A percentile compares a stretch with the other conserved stretches of the same genome.
phyloP scores from a whole-genome alignment of 2,797 vertebrate genomes.

The Myiotriccus ornatus region DNA sequence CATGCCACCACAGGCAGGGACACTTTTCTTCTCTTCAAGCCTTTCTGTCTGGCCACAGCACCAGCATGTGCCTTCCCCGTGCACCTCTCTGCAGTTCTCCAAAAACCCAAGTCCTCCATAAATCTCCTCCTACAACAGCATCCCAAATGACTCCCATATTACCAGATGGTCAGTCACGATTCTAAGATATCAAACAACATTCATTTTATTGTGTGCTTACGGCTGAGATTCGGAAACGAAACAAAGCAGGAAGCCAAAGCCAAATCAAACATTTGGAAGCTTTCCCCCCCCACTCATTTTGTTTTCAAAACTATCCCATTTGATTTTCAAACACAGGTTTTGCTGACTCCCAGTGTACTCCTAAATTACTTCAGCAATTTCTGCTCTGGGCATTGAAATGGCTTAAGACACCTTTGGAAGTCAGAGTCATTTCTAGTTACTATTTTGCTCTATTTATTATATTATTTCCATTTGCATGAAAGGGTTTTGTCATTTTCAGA shows the following conservation, averaged over 20 bases:
- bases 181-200: not conserved
- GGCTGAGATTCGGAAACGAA: not conserved
- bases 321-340: not conserved
- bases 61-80: not conserved
- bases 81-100: not conserved
- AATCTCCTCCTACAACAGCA: accelerated
- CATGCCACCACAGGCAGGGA: not conserved
- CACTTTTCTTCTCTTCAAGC: not conserved
- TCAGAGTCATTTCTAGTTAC: not conserved
- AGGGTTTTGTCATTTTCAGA: not conserved
- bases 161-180: not conserved
- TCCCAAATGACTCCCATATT: accelerated
- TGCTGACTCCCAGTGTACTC: not conserved
- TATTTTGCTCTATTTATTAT: not conserved
- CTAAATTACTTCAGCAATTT: not conserved
- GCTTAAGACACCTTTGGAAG: not conserved
- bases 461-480: not conserved
- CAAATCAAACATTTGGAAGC: not conserved
- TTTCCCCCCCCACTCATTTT: not conserved
- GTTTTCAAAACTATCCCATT: not conserved
- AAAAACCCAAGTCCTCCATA: not conserved
- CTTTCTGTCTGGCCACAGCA: not conserved
- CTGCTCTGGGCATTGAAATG: not conserved
- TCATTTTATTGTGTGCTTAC: not conserved
- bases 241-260: not conserved